Evolutionary conservation across 2,888 invertebrate species (phyloP), one percentile per base, ranked within the genome.

Genomic region (Pardosa pseudoannulata): DNA sequence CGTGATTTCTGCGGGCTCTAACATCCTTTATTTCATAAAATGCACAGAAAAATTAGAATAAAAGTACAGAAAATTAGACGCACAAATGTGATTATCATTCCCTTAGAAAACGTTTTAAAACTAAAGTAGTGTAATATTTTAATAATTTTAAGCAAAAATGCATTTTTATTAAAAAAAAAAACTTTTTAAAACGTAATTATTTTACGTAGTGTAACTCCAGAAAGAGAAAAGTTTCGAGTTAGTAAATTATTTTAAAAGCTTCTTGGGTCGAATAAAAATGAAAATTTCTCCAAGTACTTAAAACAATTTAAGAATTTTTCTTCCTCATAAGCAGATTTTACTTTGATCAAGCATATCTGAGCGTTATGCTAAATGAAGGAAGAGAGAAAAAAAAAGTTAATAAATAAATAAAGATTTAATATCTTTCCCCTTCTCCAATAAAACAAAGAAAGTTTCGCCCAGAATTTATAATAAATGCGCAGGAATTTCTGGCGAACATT

Each of bases 391-490:
- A 56, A 56, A 23, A 56, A 56, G 13, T 56, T 56, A 56, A 46
- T 46, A 46, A 46, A 46, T 46, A 46, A 56, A 56, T 56, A 56
- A 56, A 56, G 56, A 56, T 56, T 56, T 56, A 56, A 56, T 56
- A 56, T 56, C 56, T 5, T n/a, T 13, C 41, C 41, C 6, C 23
- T 56, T 3, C 56, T 23, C 56, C 56, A 56, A 56, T 56, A 56
- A 56, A 56, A 56, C 56, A 56, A 56, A 56, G 56, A 56, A 56
- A 56, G 56, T 56, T 56, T 23, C 23, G 56, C 23, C 23, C 56
- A 23, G 56, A 56, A 56, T 56, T 56, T 56, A 56, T 56, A 56
- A 56, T 56, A 56, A 56, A 56, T 56, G 56, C 23, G 7, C 23
- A 16, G 56, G 3, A 56, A 56, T 23, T 56, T 23, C 56, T 23